These are phyloP conservation scores for Ectemnius lituratus DNA, from an alignment of 2,888 invertebrate genomes.

Conservation along the genomic window DNA sequence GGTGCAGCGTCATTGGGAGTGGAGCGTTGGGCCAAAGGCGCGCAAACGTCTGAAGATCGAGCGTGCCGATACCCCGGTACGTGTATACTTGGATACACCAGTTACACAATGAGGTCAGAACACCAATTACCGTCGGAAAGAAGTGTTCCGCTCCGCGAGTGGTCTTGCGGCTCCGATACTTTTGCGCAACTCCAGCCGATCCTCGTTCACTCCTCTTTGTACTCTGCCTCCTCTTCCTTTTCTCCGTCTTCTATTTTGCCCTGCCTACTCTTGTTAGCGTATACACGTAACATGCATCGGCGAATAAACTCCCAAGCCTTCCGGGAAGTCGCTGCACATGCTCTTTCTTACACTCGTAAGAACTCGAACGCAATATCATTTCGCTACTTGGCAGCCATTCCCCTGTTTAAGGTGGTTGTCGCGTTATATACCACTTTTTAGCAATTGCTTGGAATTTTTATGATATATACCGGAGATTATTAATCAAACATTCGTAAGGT, in stretches of 20 bases:
- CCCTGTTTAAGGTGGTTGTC: no score
- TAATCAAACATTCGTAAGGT: no score
- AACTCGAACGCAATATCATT: no score
- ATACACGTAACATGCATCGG: no score
- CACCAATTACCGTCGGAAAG: conserved; percentile 69
- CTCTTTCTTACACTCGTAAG: no score
- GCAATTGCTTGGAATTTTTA: no score
- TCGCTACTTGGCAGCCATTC: no score
- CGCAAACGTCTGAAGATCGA: conserved; percentile 68
- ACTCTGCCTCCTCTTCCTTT: conserved; percentile 16
- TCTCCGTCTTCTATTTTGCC: conserved; percentile 29
- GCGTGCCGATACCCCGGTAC: conserved; percentile 61
- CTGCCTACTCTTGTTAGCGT: conserved; percentile 6
- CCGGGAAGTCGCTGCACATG: no score
- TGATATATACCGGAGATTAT: no score
- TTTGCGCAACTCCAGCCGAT: conserved; percentile 41
- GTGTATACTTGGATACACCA: conserved; percentile 65
- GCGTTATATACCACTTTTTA: no score
- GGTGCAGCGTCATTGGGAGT: conserved; percentile 65
- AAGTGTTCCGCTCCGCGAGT: conserved; percentile 57
- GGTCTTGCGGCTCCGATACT: conserved; percentile 42
- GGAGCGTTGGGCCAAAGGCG: conserved; percentile 53
- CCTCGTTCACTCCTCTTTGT: conserved; percentile 27
- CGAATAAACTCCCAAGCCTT: no score
- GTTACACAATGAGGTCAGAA: conserved; percentile 71